Base-by-base conservation (phyloP, 2,888 invertebrate species). In the Eulithis prunata region DNA sequence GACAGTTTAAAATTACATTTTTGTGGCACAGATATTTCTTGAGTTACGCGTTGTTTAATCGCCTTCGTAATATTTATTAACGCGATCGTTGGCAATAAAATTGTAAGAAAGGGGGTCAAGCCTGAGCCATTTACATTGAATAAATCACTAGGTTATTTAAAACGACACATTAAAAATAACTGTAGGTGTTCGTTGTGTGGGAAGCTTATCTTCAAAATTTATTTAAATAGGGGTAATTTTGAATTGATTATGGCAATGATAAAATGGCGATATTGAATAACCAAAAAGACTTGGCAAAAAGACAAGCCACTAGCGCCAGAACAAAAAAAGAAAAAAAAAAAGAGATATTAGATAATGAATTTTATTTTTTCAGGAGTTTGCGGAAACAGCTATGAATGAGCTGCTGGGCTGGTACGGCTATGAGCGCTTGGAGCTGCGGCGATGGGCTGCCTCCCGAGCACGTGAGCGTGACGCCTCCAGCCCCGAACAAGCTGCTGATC, bases 371-470 rank as follows among this genome's bases (percentile, higher is more conserved):
- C 92, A 98, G 98, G 97, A 97, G 86, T 98, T 97, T 88, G 98
- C 98, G 5, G 97, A 97, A 86, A 97, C 96, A 57, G 97, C 98
- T 1, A 98, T 98, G 97, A 98, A 97, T 82, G 98, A 98, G 87
- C 93, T 98, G 68, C 94, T 98, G 32, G 97, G 98, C 52, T 97
- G 97, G 97, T 98, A 98, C 89, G 98, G 98, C 2, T 98, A 98
- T 84, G 96, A 96, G 87, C 94, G 96, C 43, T 87, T 95, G 59
- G 95, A 95, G 79, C 92, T 95, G 8, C 88, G 94, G 58, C 93
- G 95, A 12, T 93, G 90, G 91, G 93, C 93, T 0, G 94, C 93
- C 0, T 91, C 92, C 0, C 77, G 89, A 32, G 90, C 88, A 41
- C 79, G 84, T 51, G 94, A 94, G 38, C 79, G 84, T 51, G 94